phyloP scores from a whole-genome alignment of 2,888 invertebrate genomes.

The Synanthedon tipuliformis region DNA sequence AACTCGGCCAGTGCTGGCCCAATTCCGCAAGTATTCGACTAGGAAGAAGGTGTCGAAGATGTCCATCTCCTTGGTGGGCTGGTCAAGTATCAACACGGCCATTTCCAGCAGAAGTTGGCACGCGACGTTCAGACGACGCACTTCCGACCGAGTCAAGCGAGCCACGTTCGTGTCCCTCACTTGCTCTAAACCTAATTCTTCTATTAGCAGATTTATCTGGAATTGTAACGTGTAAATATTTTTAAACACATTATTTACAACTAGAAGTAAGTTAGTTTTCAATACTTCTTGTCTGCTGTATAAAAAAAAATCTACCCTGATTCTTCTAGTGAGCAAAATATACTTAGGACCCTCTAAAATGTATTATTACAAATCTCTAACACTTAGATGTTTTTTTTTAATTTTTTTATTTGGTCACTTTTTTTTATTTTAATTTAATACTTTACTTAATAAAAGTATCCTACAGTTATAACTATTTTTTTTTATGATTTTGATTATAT shows the following conservation, averaged over 20 bases:
- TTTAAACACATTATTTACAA: too few relatives aligned
- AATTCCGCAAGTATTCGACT: constrained; percentile 92
- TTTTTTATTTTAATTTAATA: too few relatives aligned
- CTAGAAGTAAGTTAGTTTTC: too few relatives aligned
- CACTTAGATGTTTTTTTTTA: too few relatives aligned
- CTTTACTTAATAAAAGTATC: too few relatives aligned
- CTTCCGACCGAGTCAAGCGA: constrained; percentile 88
- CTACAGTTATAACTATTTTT: too few relatives aligned
- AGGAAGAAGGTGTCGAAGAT: constrained; percentile 96
- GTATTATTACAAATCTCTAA: too few relatives aligned
- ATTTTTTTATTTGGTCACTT: too few relatives aligned
- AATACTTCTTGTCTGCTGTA: not conserved
- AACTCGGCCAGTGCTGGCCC: constrained; percentile 84
- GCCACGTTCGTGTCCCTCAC: constrained; percentile 89
- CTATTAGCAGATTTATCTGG: constrained; percentile 88
- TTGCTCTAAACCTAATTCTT: constrained; percentile 91
- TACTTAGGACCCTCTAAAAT: too few relatives aligned
- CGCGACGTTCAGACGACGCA: constrained; percentile 87
- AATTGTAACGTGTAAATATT: constrained; percentile 13
- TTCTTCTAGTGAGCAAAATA: too few relatives aligned
- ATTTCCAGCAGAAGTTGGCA: constrained; percentile 89
- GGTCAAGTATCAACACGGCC: constrained; percentile 87
- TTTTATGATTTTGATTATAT: not conserved
- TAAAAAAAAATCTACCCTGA: too few relatives aligned
- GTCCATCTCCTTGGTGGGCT: constrained; percentile 90